Evolutionary conservation across 1,140 invertebrate species (phyloP), one percentile per base, ranked within the genome.

Genomic region (Pseudomyrmex flavicornis): DNA sequence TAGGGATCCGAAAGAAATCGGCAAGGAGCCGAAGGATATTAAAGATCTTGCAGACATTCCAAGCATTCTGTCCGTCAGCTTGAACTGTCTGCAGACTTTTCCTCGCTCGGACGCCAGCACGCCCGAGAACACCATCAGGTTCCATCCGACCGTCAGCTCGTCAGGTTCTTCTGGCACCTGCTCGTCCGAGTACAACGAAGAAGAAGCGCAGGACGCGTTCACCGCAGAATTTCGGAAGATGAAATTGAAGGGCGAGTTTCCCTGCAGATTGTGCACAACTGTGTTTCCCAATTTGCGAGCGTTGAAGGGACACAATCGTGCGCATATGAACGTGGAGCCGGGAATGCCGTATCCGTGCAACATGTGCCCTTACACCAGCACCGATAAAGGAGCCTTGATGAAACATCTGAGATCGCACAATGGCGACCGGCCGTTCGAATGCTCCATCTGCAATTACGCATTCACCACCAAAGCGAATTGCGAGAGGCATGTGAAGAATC

Each of bases 381-480:
- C 97, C 50, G 98, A 99, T 88, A 99, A 99, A 92, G 97, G 97
- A 10, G 98, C 98, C 1, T 92, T 99, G 2, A 96, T 98, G 2
- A 96, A 98, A 46, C 97, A 99, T 92, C 97, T 99, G 96, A 95
- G 98, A 85, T 97, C 97, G 2, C 98, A 99, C 94, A 99, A 99
- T 91, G 98, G 98, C 0, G 98, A 99, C 89, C 95, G 98, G 4
- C 98, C 98, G 0, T 99, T 98, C 91, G 98, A 99, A 91, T 99
- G 99, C 91, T 96, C 96, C 0, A 95, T 99, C 1, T 99, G 99
- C 93, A 98, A 98, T 88, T 99, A 98, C 89, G 98, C 98, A 1
- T 99, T 99, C 93, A 99, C 98, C 1, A 99, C 98, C 0, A 99
- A 99, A 93, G 96, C 97, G 0, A 98, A 98, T 88, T 98, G 97